These are phyloP conservation scores for Oreochromis niloticus DNA, from an alignment of 2,113 vertebrate species.

Conservation along the genomic window DNA sequence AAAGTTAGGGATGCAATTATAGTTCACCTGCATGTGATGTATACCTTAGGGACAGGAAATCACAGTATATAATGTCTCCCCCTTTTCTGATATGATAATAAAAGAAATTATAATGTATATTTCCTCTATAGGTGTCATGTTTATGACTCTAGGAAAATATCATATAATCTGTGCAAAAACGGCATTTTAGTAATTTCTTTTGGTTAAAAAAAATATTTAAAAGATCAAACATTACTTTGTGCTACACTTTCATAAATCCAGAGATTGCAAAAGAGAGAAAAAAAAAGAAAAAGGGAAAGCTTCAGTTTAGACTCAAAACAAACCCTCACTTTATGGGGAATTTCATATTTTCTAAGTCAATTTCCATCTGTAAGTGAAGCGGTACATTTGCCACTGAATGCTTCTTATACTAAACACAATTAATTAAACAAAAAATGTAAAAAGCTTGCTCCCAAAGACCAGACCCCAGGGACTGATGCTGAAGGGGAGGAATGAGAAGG, in stretches of 20 bases:
- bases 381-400: slow-evolving; percentile 52
- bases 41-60: background rate
- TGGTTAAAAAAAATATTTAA: background rate
- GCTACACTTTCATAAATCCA: background rate
- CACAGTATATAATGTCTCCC: background rate
- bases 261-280: background rate
- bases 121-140: background rate
- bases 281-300: background rate
- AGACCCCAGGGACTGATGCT: slow-evolving; percentile 41
- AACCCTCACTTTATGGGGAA: slow-evolving; percentile 2
- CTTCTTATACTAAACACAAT: slow-evolving; percentile 68
- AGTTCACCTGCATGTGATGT: slow-evolving; percentile 20
- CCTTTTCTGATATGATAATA: slow-evolving; percentile 4
- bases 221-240: background rate
- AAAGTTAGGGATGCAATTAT: slow-evolving; percentile 39
- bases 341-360: slow-evolving; percentile 58
- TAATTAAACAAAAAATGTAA: slow-evolving; percentile 70
- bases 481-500: slow-evolving; percentile 1
- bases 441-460: slow-evolving; percentile 65
- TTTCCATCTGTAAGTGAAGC: slow-evolving; percentile 68
- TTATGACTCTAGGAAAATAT: background rate
- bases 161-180: background rate
- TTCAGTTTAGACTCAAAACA: slow-evolving; percentile 8
- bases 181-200: background rate
- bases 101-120: slow-evolving; percentile 3